Percentiles rank a stretch among this genome's conserved stretches.
Conservation (phyloP, 2,888 invertebrate species). For the Notodromas monacha region DNA sequence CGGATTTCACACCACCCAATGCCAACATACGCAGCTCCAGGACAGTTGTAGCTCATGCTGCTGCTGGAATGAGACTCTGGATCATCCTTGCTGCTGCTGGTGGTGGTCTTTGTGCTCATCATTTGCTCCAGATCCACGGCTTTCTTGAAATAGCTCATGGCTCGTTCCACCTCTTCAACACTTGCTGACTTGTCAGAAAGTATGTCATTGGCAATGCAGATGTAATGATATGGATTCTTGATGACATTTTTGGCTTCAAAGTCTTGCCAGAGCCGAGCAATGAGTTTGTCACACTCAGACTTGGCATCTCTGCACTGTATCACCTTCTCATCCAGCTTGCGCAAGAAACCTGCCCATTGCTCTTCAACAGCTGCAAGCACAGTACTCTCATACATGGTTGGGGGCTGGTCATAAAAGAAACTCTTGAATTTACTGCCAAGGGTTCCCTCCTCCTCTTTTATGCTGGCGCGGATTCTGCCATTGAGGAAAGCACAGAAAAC, state of each 20-base stretch:
- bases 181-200: background rate
- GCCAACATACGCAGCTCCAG: conserved; percentile 1
- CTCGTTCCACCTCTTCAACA: conserved; percentile 1
- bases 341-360: conserved; percentile 4
- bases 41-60: background rate
- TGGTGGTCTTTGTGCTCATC: no score
- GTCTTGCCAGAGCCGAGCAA: background rate
- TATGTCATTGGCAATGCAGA: conserved; percentile 2
- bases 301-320: conserved; percentile 1
- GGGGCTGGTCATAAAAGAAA: no score
- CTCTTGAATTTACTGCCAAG: no score
- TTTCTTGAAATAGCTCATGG: conserved; percentile 1
- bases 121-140: background rate
- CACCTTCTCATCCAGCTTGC: conserved; percentile 4
- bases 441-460: background rate
- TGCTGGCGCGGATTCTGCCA: background rate
- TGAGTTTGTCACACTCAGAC: background rate
- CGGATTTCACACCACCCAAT: background rate
- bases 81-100: background rate
- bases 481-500: background rate
- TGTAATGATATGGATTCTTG: conserved; percentile 1
- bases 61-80: no score
- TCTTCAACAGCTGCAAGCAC: conserved; percentile 4
- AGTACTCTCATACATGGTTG: no score
- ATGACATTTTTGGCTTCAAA: background rate